Percentiles rank a stretch among this genome's conserved stretches.
These are phyloP conservation scores for Ptiloglossa arizonensis DNA, from an alignment of 1,140 invertebrate genomes.

Conservation along the genomic window DNA sequence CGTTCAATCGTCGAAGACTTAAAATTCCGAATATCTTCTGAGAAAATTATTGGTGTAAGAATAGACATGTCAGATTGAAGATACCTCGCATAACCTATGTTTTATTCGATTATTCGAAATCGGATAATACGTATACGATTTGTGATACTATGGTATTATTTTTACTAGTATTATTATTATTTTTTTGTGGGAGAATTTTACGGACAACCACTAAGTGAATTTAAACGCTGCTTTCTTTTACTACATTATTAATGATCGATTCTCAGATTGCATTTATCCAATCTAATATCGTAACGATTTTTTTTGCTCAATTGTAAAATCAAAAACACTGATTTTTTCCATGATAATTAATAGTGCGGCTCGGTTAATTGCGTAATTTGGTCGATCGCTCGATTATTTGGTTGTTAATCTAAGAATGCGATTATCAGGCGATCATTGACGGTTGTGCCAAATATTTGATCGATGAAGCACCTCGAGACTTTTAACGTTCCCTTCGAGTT, in stretches of 20 bases:
- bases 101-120: no score
- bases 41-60: no score
- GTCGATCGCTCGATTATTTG: not conserved
- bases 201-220: no score
- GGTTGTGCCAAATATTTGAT: constrained; percentile 12
- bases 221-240: no score
- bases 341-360: not conserved
- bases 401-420: not conserved
- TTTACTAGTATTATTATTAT: no score
- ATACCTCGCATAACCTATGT: no score
- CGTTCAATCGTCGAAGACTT: no score
- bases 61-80: no score
- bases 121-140: no score
- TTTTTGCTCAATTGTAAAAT: constrained; percentile 4
- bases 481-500: not conserved
- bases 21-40: no score
- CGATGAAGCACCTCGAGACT: not conserved
- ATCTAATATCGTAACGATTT: not conserved
- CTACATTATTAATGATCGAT: not conserved
- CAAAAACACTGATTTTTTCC: not conserved
- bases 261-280: not conserved
- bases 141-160: no score
- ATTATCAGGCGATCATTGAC: constrained; percentile 5
- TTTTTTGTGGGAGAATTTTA: no score
- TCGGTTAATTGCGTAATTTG: not conserved